A percentile compares a stretch with the other conserved stretches of the same genome.
phyloP scores from a whole-genome alignment of 2,888 invertebrate species.

The Andrena flavipes region DNA sequence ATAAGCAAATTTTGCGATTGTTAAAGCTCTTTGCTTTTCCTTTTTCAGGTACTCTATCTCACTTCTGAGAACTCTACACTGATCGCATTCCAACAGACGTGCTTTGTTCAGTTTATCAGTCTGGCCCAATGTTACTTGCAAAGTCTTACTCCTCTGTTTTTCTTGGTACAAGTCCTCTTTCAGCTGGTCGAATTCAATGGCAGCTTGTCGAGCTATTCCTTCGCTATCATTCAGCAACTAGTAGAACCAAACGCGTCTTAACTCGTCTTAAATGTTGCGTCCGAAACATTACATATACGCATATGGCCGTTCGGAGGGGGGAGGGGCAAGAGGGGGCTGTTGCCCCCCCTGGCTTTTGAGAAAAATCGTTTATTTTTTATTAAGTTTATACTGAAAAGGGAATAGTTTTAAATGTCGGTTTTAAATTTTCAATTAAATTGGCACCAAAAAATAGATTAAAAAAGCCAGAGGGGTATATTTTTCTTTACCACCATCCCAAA shows the following conservation, averaged over 20 bases:
- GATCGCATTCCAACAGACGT: conserved; percentile 53
- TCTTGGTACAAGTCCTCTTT: conserved; percentile 70
- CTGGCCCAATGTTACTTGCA: conserved; percentile 62
- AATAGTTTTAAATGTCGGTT: too few relatives aligned
- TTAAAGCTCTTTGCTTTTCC: conserved; percentile 70
- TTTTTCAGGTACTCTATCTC: conserved; percentile 61
- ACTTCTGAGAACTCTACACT: conserved; percentile 61
- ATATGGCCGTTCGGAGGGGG: too few relatives aligned
- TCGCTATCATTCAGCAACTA: conserved; percentile 76
- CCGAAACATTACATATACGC: neutral
- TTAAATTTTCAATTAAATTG: too few relatives aligned
- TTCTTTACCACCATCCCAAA: too few relatives aligned
- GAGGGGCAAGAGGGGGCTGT: too few relatives aligned
- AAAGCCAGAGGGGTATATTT: too few relatives aligned
- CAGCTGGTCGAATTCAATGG: conserved; percentile 74
- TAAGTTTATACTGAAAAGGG: too few relatives aligned
- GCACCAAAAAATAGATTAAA: too few relatives aligned
- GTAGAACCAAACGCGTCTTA: conserved; percentile 23
- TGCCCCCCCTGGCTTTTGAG: too few relatives aligned
- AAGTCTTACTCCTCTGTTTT: conserved; percentile 64
- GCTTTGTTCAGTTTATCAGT: conserved; percentile 55
- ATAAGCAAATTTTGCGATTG: conserved; percentile 72
- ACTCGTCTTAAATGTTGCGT: neutral
- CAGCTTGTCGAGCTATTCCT: conserved; percentile 71
- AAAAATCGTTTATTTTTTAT: too few relatives aligned